Conservation (phyloP, 64 coral and sea anemone genomes). For the Hydrozoanthus tunicans region DNA sequence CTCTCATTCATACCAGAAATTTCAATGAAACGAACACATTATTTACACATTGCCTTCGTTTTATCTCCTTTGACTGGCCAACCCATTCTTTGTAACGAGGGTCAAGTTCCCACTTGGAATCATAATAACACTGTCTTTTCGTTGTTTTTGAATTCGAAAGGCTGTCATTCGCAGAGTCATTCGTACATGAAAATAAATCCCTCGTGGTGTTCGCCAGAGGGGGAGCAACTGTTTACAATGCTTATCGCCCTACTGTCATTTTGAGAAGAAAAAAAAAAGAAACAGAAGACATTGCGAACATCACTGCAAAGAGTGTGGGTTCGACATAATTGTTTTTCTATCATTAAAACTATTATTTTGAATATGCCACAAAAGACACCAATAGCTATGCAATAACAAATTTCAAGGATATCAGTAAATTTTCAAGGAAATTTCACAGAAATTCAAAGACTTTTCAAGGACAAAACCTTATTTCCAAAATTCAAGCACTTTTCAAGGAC, state of each 20-base stretch:
- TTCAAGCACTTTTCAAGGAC: conserved; percentile 13
- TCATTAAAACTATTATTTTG: background rate
- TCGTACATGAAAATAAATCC: background rate
- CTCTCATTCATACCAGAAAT: background rate
- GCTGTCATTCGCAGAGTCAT: background rate
- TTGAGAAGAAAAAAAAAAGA: background rate
- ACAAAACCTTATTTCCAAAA: background rate
- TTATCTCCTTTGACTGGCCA: conserved; percentile 10
- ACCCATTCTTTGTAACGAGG: conserved; percentile 27
- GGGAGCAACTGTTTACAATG: background rate
- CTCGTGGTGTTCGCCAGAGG: background rate
- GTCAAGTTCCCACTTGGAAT: conserved; percentile 13
- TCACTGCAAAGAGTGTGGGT: too few species aligned
- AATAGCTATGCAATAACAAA: background rate
- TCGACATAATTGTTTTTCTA: background rate
- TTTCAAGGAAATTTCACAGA: background rate
- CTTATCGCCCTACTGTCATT: background rate
- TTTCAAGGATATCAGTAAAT: background rate
- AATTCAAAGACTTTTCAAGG: conserved; percentile 25
- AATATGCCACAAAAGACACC: background rate
- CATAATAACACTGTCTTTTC: conserved; percentile 12
- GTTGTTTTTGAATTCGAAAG: background rate
- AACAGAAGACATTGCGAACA: background rate
- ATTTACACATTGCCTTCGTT: background rate
- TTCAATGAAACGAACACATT: conserved; percentile 13